Percentiles rank a stretch among this genome's conserved stretches.
Conservation (phyloP, 2,797 vertebrate species). For the Enteromius thamalakanensis region DNA sequence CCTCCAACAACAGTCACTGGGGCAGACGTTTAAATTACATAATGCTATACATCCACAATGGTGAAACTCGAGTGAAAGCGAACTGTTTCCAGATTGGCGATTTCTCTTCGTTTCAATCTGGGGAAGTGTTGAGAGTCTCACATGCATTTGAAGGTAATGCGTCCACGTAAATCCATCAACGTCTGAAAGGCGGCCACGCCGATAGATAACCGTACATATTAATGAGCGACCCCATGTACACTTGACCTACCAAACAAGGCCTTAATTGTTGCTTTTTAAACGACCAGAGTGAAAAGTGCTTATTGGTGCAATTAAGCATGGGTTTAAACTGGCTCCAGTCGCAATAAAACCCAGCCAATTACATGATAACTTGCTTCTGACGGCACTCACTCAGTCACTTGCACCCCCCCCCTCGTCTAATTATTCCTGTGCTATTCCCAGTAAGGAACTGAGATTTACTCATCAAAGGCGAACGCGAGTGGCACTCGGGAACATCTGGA, state of each 20-base stretch:
- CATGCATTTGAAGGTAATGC: slow-evolving; percentile 29
- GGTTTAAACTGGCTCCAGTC: slow-evolving; percentile 60
- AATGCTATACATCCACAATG: slow-evolving; percentile 25
- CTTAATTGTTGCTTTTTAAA: slow-evolving; percentile 44
- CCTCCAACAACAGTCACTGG: slow-evolving; percentile 34
- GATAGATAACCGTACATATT: background rate
- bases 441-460: slow-evolving; percentile 51
- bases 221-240: slow-evolving; percentile 13
- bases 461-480: slow-evolving; percentile 56
- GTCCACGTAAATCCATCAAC: background rate
- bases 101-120: slow-evolving; percentile 30
- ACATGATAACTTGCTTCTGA: slow-evolving; percentile 55
- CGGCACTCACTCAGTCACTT: slow-evolving; percentile 41
- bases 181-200: background rate
- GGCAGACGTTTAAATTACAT: slow-evolving; percentile 45
- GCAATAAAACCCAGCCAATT: slow-evolving; percentile 61
- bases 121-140: slow-evolving; percentile 24
- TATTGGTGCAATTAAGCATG: slow-evolving; percentile 62
- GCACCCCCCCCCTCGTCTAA: slow-evolving; percentile 35
- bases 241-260: slow-evolving; percentile 43
- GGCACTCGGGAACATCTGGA: slow-evolving; percentile 62
- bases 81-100: slow-evolving; percentile 40
- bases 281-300: slow-evolving; percentile 54
- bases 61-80: slow-evolving; percentile 34
- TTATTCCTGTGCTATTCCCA: slow-evolving; percentile 56